Conservation (phyloP, 2,888 invertebrate genomes). For the Eupeodes luniger region DNA sequence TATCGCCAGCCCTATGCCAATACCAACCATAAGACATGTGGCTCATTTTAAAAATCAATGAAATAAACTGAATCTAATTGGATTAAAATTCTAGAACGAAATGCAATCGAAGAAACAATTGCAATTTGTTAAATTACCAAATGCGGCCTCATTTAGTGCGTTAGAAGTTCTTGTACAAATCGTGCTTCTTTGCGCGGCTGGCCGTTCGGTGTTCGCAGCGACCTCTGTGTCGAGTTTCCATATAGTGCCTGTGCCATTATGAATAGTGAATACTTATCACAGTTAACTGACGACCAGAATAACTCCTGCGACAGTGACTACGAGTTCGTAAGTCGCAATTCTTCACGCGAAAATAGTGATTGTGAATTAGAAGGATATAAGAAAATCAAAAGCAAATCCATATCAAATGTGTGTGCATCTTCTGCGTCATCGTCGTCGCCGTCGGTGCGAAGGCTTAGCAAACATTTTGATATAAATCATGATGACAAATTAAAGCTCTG, state of each 20-base stretch:
- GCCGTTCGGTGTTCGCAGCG: neutral
- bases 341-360: conserved; percentile 68
- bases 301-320: conserved; percentile 72
- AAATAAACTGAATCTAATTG: conserved; percentile 66
- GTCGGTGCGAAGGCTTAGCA: conserved; percentile 19
- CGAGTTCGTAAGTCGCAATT: conserved; percentile 62
- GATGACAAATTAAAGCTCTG: conserved; percentile 63
- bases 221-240: no score
- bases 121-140: conserved; percentile 67
- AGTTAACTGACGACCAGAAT: conserved; percentile 61
- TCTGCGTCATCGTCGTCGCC: neutral
- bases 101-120: conserved; percentile 74
- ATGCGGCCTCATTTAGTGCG: conserved; percentile 68
- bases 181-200: conserved; percentile 9
- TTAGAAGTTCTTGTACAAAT: conserved; percentile 49
- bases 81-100: conserved; percentile 71
- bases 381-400: conserved; percentile 39
- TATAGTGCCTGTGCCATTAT: conserved; percentile 23
- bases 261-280: conserved; percentile 61
- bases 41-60: conserved; percentile 61
- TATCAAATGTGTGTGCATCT: neutral
- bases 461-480: conserved; percentile 54
- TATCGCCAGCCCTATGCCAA: neutral
- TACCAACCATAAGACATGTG: neutral
- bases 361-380: conserved; percentile 69